Evolutionary conservation across 2,888 invertebrate genomes (phyloP).

Genomic region (Octonoba sinensis): DNA sequence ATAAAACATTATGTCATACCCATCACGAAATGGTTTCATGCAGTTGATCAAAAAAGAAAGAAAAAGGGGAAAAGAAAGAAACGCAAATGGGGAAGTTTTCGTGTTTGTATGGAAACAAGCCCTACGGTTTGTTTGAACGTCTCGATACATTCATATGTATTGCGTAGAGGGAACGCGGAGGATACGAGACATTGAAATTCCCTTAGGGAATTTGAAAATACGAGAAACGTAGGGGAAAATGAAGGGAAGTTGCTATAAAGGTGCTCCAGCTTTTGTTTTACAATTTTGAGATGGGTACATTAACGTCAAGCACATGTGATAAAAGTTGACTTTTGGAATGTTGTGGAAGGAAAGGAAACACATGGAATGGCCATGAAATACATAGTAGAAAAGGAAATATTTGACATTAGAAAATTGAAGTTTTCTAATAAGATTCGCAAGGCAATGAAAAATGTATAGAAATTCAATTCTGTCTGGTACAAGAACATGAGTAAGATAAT

Average conservation of each 20-base stretch:
- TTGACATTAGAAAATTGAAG: no score
- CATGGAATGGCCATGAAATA: no score
- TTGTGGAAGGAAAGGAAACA: no score
- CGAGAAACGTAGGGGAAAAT: neutral
- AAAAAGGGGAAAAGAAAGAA: neutral
- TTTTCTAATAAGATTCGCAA: no score
- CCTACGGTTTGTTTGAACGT: no score
- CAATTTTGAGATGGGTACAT: conserved; percentile 12
- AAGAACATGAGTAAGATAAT: no score
- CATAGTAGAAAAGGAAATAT: no score
- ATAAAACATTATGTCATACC: conserved; percentile 10
- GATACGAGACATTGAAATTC: neutral
- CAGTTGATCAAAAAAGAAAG: neutral
- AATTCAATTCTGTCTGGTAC: no score
- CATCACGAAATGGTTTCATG: conserved; percentile 1
- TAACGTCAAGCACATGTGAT: conserved; percentile 17
- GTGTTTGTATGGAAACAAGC: no score
- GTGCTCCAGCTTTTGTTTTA: conserved; percentile 6
- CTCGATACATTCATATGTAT: neutral
- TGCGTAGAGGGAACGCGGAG: neutral
- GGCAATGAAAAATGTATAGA: no score
- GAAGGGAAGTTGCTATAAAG: conserved; percentile 13
- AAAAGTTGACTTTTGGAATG: neutral
- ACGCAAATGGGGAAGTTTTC: neutral
- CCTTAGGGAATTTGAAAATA: conserved; percentile 1